phyloP scores from a whole-genome alignment of 2,888 invertebrate genomes.

The Sepiola atlantica region DNA sequence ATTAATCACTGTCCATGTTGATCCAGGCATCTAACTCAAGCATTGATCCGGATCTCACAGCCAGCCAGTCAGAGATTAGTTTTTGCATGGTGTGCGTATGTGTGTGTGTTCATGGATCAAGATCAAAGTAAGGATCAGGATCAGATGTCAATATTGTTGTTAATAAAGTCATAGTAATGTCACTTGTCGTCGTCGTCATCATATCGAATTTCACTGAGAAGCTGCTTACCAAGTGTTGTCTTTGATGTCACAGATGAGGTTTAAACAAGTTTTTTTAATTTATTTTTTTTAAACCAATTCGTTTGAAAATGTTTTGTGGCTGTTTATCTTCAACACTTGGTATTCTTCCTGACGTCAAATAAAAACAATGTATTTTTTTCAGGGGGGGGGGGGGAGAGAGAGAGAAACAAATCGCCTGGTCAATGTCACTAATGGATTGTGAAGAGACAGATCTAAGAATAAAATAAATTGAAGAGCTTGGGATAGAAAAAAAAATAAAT shows the following conservation, averaged over 20 bases:
- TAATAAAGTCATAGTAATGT: not conserved
- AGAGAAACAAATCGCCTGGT: not conserved
- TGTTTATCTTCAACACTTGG: not conserved
- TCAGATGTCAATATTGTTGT: constrained; percentile 32
- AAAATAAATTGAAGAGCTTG: not conserved
- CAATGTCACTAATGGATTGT: not conserved
- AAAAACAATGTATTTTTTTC: not conserved
- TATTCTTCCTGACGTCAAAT: not conserved
- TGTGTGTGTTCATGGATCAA: not conserved
- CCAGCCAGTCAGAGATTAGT: not conserved
- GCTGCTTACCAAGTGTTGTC: not conserved
- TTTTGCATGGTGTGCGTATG: not conserved
- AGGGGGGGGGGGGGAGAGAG: not conserved
- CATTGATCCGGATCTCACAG: constrained; percentile 32
- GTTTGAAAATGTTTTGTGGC: not conserved
- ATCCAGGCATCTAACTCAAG: constrained; percentile 12
- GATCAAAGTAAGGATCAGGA: not conserved
- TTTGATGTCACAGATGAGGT: not conserved
- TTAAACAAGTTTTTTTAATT: not conserved
- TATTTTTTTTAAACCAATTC: not conserved
- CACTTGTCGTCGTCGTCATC: not conserved
- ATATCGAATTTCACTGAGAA: not conserved
- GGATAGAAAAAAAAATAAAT: not conserved
- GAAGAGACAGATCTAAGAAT: not conserved
- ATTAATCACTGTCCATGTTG: not conserved